These are phyloP conservation scores for Rhamnusium bicolor DNA, from an alignment of 2,888 invertebrate genomes.

Conservation along the genomic window DNA sequence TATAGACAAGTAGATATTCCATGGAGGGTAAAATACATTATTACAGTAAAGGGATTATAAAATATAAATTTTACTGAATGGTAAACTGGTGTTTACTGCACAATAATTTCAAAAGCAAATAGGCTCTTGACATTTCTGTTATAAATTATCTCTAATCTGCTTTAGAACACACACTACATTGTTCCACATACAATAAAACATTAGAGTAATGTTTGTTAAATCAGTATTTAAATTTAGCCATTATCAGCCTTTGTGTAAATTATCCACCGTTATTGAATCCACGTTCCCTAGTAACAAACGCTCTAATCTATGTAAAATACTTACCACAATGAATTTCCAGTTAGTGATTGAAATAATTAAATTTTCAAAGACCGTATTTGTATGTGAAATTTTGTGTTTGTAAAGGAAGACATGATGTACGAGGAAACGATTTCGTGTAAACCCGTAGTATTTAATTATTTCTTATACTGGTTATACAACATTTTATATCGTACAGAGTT, in stretches of 20 bases:
- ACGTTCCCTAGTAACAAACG: not conserved
- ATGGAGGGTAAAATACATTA: not conserved
- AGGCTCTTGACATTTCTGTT: conserved; percentile 18
- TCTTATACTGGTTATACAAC: not conserved
- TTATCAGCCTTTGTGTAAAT: conserved; percentile 33
- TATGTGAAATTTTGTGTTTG: not conserved
- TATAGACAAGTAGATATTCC: not conserved
- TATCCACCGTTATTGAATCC: conserved; percentile 25
- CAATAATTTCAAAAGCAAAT: conserved; percentile 30
- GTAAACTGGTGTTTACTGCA: conserved; percentile 24
- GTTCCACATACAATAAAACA: conserved; percentile 35
- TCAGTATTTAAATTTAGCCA: conserved; percentile 33
- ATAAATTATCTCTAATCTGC: conserved; percentile 38
- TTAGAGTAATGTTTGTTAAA: conserved; percentile 31
- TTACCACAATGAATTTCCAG: conserved; percentile 24
- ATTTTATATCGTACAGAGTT: too few species aligned
- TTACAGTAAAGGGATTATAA: not conserved
- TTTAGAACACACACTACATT: conserved; percentile 35
- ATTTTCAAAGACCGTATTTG: not conserved
- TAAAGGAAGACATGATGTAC: not conserved
- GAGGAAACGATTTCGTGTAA: not conserved
- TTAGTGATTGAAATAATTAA: not conserved
- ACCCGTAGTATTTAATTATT: not conserved
- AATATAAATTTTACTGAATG: conserved; percentile 15
- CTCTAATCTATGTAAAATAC: conserved; percentile 28